Evolutionary conservation across 2,113 vertebrate species (phyloP).

Genomic region (Hypocryptadius cinnamomeus): DNA sequence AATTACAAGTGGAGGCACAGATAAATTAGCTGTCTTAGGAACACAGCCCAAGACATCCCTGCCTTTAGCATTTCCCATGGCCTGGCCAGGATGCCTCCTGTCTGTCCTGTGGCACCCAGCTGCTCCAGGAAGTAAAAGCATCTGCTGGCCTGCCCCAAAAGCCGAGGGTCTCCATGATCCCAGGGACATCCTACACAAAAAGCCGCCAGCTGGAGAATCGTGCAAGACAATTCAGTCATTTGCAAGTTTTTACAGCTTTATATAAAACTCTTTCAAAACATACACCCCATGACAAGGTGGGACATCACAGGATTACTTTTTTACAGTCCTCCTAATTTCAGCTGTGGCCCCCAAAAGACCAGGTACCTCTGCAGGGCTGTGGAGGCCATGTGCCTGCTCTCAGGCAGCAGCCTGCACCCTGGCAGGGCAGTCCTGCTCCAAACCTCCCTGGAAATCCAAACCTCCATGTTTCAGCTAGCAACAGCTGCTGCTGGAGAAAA

Average conservation of each 20-base stretch:
- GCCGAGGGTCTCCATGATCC: background rate
- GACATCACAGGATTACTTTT: background rate
- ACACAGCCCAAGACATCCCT: background rate
- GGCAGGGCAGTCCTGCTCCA: background rate
- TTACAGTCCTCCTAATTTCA: background rate
- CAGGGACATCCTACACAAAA: background rate
- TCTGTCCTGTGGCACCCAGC: background rate
- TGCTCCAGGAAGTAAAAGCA: background rate
- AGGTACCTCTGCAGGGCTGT: background rate
- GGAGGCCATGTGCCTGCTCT: background rate
- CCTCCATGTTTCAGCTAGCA: background rate
- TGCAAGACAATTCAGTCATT: background rate
- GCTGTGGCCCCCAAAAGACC: background rate
- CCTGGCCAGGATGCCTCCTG: background rate
- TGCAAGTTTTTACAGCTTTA: background rate
- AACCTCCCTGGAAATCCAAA: background rate
- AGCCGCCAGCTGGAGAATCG: background rate
- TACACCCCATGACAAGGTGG: background rate
- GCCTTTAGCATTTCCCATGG: background rate
- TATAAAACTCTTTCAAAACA: background rate
- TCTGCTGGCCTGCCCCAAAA: background rate
- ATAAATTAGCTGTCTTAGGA: background rate
- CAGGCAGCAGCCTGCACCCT: background rate
- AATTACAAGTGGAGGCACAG: background rate
- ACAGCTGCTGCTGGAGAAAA: background rate